These are phyloP conservation scores for Drosophila gaucha DNA, from an alignment of 2,888 invertebrate genomes.

Conservation along the genomic window DNA sequence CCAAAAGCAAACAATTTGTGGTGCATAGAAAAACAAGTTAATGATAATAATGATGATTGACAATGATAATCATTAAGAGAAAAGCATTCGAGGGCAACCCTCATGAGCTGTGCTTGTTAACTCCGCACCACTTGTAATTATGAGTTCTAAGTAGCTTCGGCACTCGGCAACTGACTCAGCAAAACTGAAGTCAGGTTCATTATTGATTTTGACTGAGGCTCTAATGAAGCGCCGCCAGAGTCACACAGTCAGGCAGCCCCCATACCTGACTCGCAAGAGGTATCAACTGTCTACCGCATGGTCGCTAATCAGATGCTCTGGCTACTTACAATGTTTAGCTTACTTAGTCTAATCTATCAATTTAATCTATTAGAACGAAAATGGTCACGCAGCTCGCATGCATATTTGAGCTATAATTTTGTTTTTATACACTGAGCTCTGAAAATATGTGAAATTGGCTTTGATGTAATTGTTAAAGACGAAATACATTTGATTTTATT, in stretches of 20 bases:
- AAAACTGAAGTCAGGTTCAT: slow-evolving; percentile 38
- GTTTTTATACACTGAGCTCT: no score
- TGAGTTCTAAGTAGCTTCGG: slow-evolving; percentile 13
- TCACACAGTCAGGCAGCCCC: not conserved
- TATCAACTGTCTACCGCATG: not conserved
- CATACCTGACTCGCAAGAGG: no score
- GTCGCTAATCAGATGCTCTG: not conserved
- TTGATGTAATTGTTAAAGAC: no score
- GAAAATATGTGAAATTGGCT: no score
- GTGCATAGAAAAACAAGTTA: not conserved
- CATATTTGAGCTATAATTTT: no score
- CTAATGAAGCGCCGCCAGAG: slow-evolving; percentile 38
- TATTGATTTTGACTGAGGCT: slow-evolving; percentile 50
- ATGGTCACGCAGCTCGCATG: no score
- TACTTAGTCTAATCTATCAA: no score
- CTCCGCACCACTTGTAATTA: slow-evolving; percentile 18
- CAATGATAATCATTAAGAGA: no score
- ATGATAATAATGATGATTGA: slow-evolving; percentile 17
- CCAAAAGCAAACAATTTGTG: not conserved
- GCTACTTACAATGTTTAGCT: not conserved
- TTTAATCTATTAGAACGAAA: no score
- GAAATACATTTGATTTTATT: no score
- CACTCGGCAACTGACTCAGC: slow-evolving; percentile 50
- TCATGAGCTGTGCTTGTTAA: slow-evolving; percentile 21
- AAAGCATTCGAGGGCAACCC: not conserved